A percentile compares a stretch with the other conserved stretches of the same genome.
These are phyloP conservation scores for Elephantulus edwardii DNA, from an alignment of 2,113 vertebrate species.

Conservation along the genomic window DNA sequence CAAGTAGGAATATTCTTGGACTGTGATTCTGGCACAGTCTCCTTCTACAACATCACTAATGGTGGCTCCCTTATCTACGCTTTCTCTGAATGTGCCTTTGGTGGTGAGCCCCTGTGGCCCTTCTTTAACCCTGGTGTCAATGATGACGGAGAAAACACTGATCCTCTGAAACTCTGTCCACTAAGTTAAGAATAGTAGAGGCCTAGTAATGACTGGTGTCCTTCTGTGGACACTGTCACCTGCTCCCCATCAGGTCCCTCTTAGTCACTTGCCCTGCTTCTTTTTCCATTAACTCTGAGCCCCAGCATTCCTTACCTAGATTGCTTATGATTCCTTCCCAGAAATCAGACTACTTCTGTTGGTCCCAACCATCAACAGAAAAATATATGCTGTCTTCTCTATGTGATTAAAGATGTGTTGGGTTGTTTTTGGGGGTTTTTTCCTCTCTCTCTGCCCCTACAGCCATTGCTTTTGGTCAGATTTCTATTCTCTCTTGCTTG, in stretches of 20 bases:
- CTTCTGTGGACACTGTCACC: not conserved
- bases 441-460: not conserved
- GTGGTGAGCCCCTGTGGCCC: constrained; percentile 60
- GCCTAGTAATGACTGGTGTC: not conserved
- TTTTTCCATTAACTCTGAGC: not conserved
- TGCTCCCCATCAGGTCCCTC: not conserved
- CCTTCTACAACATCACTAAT: constrained; percentile 73
- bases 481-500: not conserved
- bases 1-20: constrained; percentile 83
- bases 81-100: constrained; percentile 70
- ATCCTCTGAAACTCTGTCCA: constrained; percentile 59
- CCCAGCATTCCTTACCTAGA: not conserved
- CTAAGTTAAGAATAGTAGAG: not conserved
- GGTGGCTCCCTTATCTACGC: constrained; percentile 66
- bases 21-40: constrained; percentile 65
- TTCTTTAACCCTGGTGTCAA: constrained; percentile 73
- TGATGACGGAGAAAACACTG: not conserved
- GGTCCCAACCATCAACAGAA: not conserved
- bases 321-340: not conserved
- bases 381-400: not conserved
- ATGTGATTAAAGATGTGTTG: not conserved
- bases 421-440: no score
- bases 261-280: not conserved
- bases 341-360: no score
- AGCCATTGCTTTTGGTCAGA: not conserved